phyloP scores from a whole-genome alignment of 2,797 vertebrate genomes.

The Luscinia megarhynchos region DNA sequence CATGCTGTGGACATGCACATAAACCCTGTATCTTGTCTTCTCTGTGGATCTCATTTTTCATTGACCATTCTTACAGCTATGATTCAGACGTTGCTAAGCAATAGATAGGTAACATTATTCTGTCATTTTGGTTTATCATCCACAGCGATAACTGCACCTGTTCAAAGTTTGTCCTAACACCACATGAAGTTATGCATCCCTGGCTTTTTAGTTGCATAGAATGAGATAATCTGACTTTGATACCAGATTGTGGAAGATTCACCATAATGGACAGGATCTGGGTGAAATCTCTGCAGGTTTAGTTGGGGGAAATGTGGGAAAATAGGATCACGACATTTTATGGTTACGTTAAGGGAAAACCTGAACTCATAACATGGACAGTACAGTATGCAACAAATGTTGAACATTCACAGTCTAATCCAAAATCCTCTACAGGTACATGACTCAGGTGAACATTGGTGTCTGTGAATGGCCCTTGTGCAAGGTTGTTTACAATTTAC shows the following conservation, averaged over 20 bases:
- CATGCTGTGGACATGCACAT: rapidly evolving
- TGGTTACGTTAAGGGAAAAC: not conserved
- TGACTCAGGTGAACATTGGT: not conserved
- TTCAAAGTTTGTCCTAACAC: not conserved
- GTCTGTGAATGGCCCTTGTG: not conserved
- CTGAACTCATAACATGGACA: not conserved
- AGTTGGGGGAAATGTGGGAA: not conserved
- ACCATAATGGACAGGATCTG: not conserved
- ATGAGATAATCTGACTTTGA: not conserved
- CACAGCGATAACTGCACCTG: not conserved
- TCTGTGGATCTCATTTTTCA: not conserved
- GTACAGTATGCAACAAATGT: not conserved
- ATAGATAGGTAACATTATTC: not conserved
- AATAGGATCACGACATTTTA: not conserved
- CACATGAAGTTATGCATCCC: not conserved
- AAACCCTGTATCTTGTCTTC: not conserved
- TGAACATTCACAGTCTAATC: not conserved
- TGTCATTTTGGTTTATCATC: not conserved
- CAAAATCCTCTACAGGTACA: not conserved
- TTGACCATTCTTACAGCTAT: not conserved
- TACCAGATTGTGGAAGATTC: not conserved
- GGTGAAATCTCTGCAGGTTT: not conserved
- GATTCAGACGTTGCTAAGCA: not conserved
- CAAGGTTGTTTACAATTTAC: not conserved
- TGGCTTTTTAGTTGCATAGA: not conserved